A percentile compares a stretch with the other conserved stretches of the same genome.
phyloP scores from a whole-genome alignment of 92 coral and sea anemone species.

The Actinernus sp. region DNA sequence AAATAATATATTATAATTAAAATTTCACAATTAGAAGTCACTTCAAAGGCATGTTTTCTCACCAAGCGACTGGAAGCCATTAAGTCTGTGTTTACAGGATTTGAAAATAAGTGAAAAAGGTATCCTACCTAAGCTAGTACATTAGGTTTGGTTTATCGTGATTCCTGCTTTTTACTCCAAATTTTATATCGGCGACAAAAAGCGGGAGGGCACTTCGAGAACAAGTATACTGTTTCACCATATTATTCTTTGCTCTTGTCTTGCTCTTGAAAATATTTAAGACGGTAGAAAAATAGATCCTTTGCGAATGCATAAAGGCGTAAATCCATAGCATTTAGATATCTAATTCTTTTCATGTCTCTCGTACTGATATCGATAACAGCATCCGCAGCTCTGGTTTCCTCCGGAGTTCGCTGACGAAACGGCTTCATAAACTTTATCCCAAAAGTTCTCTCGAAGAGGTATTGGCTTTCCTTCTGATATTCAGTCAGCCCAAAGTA shows the following conservation, averaged over 20 bases:
- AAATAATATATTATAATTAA: too few species aligned
- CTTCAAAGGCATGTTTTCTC: too few species aligned
- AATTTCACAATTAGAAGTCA: too few species aligned
- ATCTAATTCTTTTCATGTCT: slow-evolving; percentile 34
- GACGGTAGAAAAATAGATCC: slow-evolving; percentile 79
- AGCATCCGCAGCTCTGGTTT: slow-evolving; percentile 72
- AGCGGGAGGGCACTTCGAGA: too few species aligned
- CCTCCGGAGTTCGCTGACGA: slow-evolving; percentile 63
- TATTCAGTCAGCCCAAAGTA: slow-evolving; percentile 93
- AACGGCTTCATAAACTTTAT: slow-evolving; percentile 73
- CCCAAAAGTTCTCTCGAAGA: slow-evolving; percentile 93
- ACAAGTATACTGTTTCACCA: too few species aligned
- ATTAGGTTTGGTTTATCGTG: too few species aligned
- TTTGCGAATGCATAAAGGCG: slow-evolving; percentile 85
- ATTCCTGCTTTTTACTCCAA: too few species aligned
- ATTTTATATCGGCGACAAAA: too few species aligned
- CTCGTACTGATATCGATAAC: slow-evolving; percentile 19
- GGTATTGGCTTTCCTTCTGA: slow-evolving; percentile 89
- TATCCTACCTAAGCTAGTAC: too few species aligned
- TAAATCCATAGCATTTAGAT: slow-evolving; percentile 70
- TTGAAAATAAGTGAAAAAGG: too few species aligned
- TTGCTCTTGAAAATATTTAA: slow-evolving; percentile 68
- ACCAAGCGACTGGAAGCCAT: too few species aligned
- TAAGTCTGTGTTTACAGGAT: too few species aligned
- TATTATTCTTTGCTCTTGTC: slow-evolving; percentile 2